Evolutionary conservation across 2,888 invertebrate genomes (phyloP).

Genomic region (Coelinius sp.): DNA sequence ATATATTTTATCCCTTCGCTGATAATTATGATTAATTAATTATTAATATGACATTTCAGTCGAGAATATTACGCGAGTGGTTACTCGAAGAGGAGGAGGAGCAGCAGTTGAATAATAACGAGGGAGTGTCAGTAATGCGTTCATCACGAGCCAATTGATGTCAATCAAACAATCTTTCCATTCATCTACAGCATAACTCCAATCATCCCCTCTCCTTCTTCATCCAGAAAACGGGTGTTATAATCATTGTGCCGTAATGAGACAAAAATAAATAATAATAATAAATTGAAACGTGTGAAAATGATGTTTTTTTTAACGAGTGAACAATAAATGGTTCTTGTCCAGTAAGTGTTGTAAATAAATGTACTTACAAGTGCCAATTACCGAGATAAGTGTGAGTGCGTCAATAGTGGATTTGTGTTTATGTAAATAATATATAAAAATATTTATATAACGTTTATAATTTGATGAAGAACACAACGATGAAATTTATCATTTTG

Average conservation of each 20-base stretch:
- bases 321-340: conserved; percentile 50
- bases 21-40: not conserved
- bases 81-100: conserved; percentile 55
- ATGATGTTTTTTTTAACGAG: not conserved
- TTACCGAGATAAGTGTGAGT: conserved; percentile 57
- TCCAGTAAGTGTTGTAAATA: conserved; percentile 69
- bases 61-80: conserved; percentile 65
- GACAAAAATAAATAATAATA: not conserved
- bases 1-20: not conserved
- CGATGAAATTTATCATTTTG: conserved; percentile 18
- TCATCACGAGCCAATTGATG: conserved; percentile 39
- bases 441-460: conserved; percentile 42
- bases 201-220: not conserved
- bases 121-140: conserved; percentile 44
- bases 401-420: conserved; percentile 59
- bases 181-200: not conserved
- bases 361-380: conserved; percentile 70
- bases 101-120: conserved; percentile 42
- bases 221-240: conserved; percentile 5
- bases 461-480: conserved; percentile 34
- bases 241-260: not conserved
- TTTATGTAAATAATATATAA: conserved; percentile 54
- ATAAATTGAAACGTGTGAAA: not conserved
- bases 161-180: conserved; percentile 34
- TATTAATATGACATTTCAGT: conserved; percentile 54